Conservation (phyloP, 2,113 vertebrate species). For the Chamaetylas fuelleborni region DNA sequence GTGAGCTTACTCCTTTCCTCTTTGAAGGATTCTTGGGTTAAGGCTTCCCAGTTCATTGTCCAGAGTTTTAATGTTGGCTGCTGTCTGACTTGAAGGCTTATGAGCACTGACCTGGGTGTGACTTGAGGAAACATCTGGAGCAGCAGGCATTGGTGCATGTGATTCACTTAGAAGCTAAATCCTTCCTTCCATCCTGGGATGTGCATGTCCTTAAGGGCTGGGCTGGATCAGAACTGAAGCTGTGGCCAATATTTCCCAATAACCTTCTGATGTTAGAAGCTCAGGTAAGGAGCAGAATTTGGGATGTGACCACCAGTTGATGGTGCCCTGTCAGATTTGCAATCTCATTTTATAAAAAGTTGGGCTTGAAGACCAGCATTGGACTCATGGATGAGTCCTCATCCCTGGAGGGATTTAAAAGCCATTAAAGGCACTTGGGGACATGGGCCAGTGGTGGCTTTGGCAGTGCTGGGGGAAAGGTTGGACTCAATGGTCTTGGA, state of each 20-base stretch:
- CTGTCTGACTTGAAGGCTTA: neutral
- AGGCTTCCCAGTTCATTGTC: neutral
- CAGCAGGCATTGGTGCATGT: neutral
- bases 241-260: neutral
- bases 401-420: neutral
- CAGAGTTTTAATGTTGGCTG: neutral
- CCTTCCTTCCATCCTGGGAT: neutral
- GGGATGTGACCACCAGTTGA: accelerated
- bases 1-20: neutral
- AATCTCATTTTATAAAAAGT: neutral
- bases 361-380: neutral
- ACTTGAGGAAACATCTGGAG: neutral
- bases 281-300: neutral
- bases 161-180: neutral
- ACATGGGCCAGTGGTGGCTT: neutral
- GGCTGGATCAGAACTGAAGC: accelerated
- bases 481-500: accelerated
- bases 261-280: accelerated
- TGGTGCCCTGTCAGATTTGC: neutral
- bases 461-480: neutral
- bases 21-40: neutral
- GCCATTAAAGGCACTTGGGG: too few species aligned
- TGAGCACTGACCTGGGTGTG: neutral
- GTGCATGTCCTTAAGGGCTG: neutral
- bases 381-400: neutral